Evolutionary conservation across 2,888 invertebrate species (phyloP), one percentile per base, ranked within the genome.

Genomic region (Thereva nobilitata): DNA sequence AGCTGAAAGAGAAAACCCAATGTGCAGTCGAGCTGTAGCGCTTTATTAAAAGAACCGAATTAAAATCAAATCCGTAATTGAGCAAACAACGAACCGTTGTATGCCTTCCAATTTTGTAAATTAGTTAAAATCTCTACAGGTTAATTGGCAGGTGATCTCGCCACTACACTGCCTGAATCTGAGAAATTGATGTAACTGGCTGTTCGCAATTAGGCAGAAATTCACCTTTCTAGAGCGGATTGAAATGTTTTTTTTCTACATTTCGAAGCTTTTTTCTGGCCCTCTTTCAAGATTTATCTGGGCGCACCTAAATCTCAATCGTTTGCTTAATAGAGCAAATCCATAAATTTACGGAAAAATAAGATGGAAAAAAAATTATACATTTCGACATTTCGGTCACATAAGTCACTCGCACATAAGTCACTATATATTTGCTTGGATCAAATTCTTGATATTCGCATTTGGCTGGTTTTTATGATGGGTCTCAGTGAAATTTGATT

Each of bases 291-390:
- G 41, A 42, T 45, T 35, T 44, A 57, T 40, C 55, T 55, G 44
- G 10, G 35, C 45, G 57, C 57, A 57, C 57, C 57, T 57, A 44
- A 10, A 10, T 57, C 45, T 42, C 57, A 42, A 35, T 57, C 44
- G 44, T 57, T 57, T 57, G 45, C 41, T 57, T 57, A 57, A 57
- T 57, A 57, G 57, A 57, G 57, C 57, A n/a, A 57, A 57, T 45
- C 57, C 45, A 47, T 47, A 47, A 42, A 42, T 23, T 23, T 23
- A 23, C 23, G 53, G 53, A 53, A 53, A 38, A 53, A 38, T 38
- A 10, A 10, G 53, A 6, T 12, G 37, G 37, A 12, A 52, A 8
- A 52, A 52, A 37, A 53, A 37, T 10, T 9, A 6, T n/a, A 37
- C 50, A 53, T 53, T 53, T 53, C 53, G 53, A 53, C 53, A 53